These are phyloP conservation scores for Megalops atlanticus DNA, from an alignment of 2,113 vertebrate species.

Conservation along the genomic window DNA sequence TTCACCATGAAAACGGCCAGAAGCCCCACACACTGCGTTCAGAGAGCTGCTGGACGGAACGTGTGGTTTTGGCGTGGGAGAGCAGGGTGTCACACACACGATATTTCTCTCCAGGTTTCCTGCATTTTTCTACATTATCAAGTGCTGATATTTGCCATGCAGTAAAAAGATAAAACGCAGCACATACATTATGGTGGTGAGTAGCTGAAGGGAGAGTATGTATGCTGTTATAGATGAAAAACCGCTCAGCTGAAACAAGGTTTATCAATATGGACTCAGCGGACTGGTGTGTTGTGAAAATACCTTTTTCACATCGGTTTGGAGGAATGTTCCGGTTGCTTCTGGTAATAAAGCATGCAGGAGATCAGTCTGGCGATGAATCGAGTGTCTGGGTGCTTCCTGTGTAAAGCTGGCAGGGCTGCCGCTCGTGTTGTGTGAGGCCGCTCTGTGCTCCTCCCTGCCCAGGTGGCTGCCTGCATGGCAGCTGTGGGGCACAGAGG, in stretches of 20 bases:
- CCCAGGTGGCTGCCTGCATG: too few relatives aligned
- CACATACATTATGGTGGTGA: background rate
- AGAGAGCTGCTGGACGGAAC: background rate
- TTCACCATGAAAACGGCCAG: too few relatives aligned
- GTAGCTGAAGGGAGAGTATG: background rate
- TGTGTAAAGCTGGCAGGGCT: too few relatives aligned
- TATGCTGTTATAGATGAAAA: background rate
- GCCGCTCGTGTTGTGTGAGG: too few relatives aligned
- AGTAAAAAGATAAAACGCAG: background rate
- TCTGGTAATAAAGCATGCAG: too few relatives aligned
- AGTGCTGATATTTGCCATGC: background rate
- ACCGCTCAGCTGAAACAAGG: background rate
- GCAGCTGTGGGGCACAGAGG: too few relatives aligned
- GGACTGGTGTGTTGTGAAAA: too few relatives aligned
- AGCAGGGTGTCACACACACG: background rate
- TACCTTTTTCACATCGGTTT: too few relatives aligned
- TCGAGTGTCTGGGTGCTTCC: too few relatives aligned
- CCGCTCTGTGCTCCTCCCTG: too few relatives aligned
- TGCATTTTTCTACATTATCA: background rate
- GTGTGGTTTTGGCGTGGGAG: background rate
- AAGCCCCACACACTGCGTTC: background rate
- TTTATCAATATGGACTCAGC: background rate
- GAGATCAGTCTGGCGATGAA: too few relatives aligned
- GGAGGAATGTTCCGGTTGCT: background rate
- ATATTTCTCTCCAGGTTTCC: background rate